These are phyloP conservation scores for Spilarctia lutea DNA, from an alignment of 2,888 invertebrate genomes.

Conservation along the genomic window DNA sequence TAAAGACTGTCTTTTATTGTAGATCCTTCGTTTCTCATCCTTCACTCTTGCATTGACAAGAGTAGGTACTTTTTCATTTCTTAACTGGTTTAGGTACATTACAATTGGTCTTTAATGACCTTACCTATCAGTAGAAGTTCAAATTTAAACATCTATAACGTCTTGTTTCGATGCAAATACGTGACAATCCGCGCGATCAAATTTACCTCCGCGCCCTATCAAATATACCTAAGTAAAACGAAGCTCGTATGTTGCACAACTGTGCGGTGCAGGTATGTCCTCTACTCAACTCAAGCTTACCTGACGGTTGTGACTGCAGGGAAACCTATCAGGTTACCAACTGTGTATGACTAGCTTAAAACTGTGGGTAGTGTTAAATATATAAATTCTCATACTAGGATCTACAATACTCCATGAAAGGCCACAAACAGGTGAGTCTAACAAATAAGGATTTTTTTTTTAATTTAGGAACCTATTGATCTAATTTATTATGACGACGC, in stretches of 20 bases:
- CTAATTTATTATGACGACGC: neutral
- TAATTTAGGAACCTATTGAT: neutral
- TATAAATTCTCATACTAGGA: neutral
- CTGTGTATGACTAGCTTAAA: no score
- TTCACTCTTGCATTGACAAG: neutral
- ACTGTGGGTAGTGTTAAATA: neutral
- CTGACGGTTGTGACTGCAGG: no score
- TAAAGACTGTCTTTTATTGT: no score
- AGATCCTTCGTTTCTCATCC: no score
- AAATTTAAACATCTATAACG: neutral
- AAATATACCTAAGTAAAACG: no score
- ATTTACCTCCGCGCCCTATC: neutral
- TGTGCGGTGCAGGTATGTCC: no score
- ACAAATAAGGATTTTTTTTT: no score
- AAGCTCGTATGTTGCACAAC: no score
- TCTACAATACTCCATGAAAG: neutral
- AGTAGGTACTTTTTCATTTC: neutral
- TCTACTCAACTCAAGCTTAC: no score
- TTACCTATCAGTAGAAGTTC: no score
- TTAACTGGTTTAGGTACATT: no score
- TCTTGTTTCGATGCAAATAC: neutral
- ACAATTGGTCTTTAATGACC: neutral
- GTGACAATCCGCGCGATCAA: neutral
- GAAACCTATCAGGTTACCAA: no score
- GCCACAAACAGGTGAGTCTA: neutral